phyloP scores from a whole-genome alignment of 2,797 vertebrate genomes.

The Microctenopoma lineatum region DNA sequence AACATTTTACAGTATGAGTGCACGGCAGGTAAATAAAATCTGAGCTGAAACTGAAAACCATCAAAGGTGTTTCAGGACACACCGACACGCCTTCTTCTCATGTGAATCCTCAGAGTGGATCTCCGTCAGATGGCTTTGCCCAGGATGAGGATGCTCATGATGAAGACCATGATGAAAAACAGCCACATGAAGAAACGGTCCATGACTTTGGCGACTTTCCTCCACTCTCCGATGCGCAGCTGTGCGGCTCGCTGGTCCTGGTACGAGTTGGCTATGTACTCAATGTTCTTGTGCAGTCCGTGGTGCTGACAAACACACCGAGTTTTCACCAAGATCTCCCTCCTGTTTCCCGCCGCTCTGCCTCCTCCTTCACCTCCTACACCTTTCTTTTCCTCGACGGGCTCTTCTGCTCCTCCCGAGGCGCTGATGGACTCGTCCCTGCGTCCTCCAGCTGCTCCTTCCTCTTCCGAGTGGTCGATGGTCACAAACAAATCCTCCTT shows the following conservation, averaged over 20 bases:
- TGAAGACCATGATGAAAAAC: slow-evolving; percentile 92
- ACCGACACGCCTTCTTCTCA: background rate
- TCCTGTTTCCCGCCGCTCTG: slow-evolving; percentile 14
- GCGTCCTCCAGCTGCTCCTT: slow-evolving; percentile 21
- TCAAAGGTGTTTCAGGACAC: too few relatives aligned
- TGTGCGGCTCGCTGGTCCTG: slow-evolving; percentile 85
- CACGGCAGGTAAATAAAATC: too few relatives aligned
- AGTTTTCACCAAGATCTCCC: slow-evolving; percentile 44
- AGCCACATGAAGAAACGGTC: slow-evolving; percentile 94
- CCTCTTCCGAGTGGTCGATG: slow-evolving; percentile 45
- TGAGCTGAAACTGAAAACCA: too few relatives aligned
- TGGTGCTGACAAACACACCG: slow-evolving; percentile 84
- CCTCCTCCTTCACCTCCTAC: slow-evolving; percentile 7
- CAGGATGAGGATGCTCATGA: slow-evolving; percentile 90
- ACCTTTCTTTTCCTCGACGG: slow-evolving; percentile 19
- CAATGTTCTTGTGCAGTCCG: slow-evolving; percentile 78
- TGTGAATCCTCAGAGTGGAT: background rate
- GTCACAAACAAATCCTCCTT: slow-evolving; percentile 62
- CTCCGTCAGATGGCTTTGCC: slow-evolving; percentile 84
- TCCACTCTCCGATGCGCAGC: slow-evolving; percentile 87
- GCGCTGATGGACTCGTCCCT: background rate
- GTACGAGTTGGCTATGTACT: slow-evolving; percentile 86
- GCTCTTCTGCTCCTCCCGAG: background rate
- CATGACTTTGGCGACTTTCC: slow-evolving; percentile 91
- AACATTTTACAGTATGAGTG: too few relatives aligned